Conservation (phyloP, 2,888 invertebrate species). For the Drosophila antonietae region DNA sequence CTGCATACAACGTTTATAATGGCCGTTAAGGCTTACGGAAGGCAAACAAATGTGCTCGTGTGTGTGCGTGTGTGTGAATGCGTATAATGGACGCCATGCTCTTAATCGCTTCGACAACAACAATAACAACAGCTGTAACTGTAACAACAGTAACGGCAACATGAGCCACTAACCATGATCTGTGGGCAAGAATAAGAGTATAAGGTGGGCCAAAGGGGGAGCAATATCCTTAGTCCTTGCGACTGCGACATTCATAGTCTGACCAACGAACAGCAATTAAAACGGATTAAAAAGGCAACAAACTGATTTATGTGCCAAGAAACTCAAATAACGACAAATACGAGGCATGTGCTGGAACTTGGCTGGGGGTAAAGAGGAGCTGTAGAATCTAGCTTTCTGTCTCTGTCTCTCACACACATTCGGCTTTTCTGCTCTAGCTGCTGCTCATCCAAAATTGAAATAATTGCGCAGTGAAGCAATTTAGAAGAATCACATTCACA, state of each 20-base stretch:
- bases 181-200: background rate
- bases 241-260: slow-evolving; percentile 76
- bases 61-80: slow-evolving; percentile 54
- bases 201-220: background rate
- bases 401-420: background rate
- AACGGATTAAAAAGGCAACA: slow-evolving; percentile 80
- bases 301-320: slow-evolving; percentile 82
- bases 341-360: slow-evolving; percentile 46
- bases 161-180: slow-evolving; percentile 23
- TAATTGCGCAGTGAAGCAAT: slow-evolving; percentile 84
- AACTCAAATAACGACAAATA: slow-evolving; percentile 82
- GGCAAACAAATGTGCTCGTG: slow-evolving; percentile 36
- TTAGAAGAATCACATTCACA: slow-evolving; percentile 82
- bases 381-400: background rate
- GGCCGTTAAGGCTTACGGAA: slow-evolving; percentile 64
- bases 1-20: slow-evolving; percentile 72
- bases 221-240: slow-evolving; percentile 58
- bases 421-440: background rate
- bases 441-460: slow-evolving; percentile 79
- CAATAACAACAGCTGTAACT: slow-evolving; percentile 38
- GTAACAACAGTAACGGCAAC: slow-evolving; percentile 47
- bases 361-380: background rate
- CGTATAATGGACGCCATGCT: slow-evolving; percentile 60
- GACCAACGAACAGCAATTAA: slow-evolving; percentile 80
- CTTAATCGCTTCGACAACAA: slow-evolving; percentile 73